Evolutionary conservation across 2,888 invertebrate species (phyloP).

Genomic region (Eupithecia subfuscata): DNA sequence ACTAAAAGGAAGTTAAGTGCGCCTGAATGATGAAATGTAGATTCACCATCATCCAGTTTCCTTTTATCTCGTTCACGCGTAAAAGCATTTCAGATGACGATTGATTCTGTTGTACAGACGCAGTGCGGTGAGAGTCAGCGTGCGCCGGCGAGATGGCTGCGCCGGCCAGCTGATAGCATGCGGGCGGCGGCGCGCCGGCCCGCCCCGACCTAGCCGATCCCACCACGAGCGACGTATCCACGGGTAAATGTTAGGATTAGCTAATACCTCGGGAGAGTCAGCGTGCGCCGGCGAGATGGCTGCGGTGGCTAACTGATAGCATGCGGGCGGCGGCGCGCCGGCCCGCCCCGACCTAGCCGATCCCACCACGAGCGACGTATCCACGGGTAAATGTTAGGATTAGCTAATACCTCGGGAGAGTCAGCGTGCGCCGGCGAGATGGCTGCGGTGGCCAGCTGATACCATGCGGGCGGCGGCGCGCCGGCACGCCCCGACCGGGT

Average conservation of each 20-base stretch:
- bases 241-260: conserved; percentile 59
- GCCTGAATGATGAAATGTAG: not conserved
- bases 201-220: conserved; percentile 80
- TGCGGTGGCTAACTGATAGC: conserved; percentile 80
- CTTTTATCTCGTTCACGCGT: not conserved
- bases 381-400: conserved; percentile 66
- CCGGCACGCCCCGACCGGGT: conserved; percentile 64
- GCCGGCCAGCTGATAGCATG: conserved; percentile 82
- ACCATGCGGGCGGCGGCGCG: conserved; percentile 75
- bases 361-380: conserved; percentile 78
- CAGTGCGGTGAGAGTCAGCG: conserved; percentile 75
- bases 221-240: conserved; percentile 80
- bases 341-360: conserved; percentile 81
- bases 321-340: conserved; percentile 82
- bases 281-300: conserved; percentile 75
- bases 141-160: conserved; percentile 76
- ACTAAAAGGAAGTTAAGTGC: not conserved
- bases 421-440: no score
- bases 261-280: conserved; percentile 66
- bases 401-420: no score
- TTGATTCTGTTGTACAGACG: conserved; percentile 61
- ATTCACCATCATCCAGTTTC: not conserved
- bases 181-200: conserved; percentile 81
- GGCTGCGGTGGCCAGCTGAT: conserved; percentile 76
- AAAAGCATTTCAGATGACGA: not conserved